phyloP scores from a whole-genome alignment of 2,113 vertebrate genomes.

The Leucopsar rothschildi region DNA sequence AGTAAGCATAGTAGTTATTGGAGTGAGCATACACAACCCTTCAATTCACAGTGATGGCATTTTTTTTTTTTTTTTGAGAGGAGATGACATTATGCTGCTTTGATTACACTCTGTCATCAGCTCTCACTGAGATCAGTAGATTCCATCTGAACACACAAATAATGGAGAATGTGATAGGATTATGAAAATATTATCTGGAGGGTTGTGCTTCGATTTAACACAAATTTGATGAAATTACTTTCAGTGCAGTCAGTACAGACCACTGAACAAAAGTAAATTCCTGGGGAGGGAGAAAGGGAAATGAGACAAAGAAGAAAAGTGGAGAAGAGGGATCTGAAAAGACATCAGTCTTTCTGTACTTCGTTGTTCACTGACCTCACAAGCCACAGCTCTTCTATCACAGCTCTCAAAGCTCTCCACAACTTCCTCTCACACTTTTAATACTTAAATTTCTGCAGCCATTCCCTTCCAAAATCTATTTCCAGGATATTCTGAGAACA shows the following conservation, averaged over 20 bases:
- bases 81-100: background rate
- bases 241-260: background rate
- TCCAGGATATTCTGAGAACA: background rate
- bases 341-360: background rate
- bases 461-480: background rate
- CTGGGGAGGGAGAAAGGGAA: background rate
- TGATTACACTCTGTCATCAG: background rate
- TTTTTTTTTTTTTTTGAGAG: background rate
- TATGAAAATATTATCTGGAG: slow-evolving; percentile 19
- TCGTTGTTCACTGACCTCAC: background rate
- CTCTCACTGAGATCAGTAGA: background rate
- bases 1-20: background rate
- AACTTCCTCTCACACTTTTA: background rate
- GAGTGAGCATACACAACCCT: background rate
- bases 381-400: background rate
- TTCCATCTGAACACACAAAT: background rate
- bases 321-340: background rate
- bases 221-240: slow-evolving; percentile 23
- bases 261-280: slow-evolving; percentile 5
- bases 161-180: background rate
- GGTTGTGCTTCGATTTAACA: background rate
- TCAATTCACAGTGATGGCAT: background rate
- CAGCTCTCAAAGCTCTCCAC: background rate
- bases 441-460: background rate
- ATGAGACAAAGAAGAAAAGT: background rate